Evolutionary conservation across 2,888 invertebrate species (phyloP).

Genomic region (Hipparchia sbordonii): DNA sequence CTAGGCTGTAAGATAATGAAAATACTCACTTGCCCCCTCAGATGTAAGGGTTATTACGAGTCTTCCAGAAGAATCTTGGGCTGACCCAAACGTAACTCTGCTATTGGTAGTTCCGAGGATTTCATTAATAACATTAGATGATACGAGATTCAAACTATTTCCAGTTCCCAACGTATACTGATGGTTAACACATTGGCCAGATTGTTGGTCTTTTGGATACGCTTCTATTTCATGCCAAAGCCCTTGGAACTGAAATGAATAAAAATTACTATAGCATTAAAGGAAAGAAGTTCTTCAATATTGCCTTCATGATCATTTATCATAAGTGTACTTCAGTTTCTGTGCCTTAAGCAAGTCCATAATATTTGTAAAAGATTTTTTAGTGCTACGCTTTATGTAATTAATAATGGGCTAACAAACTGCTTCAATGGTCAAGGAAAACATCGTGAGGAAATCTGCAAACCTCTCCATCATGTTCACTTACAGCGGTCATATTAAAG

Average conservation of each 20-base stretch:
- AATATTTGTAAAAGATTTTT: too few species aligned
- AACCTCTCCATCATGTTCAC: conserved; percentile 24
- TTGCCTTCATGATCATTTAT: too few species aligned
- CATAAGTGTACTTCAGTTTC: too few species aligned
- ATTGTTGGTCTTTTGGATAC: conserved; percentile 52
- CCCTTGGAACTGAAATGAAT: conserved; percentile 45
- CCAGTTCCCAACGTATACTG: conserved; percentile 45
- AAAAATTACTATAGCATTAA: background rate
- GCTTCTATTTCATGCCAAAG: conserved; percentile 48
- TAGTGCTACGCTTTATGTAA: too few species aligned
- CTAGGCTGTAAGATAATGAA: too few species aligned
- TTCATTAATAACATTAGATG: conserved; percentile 55
- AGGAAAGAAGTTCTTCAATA: too few species aligned
- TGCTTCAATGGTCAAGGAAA: too few species aligned
- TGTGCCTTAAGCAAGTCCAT: too few species aligned
- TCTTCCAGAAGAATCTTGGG: conserved; percentile 48
- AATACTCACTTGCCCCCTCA: conserved; percentile 50
- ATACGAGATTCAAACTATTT: conserved; percentile 50
- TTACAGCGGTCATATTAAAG: conserved; percentile 58
- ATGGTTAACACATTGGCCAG: conserved; percentile 62
- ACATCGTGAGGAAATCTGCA: too few species aligned
- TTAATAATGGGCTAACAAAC: too few species aligned
- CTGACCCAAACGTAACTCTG: conserved; percentile 44
- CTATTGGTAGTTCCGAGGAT: conserved; percentile 47
- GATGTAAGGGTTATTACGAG: conserved; percentile 51